These are phyloP conservation scores for Morone saxatilis DNA, from an alignment of 2,113 vertebrate genomes.

Conservation along the genomic window DNA sequence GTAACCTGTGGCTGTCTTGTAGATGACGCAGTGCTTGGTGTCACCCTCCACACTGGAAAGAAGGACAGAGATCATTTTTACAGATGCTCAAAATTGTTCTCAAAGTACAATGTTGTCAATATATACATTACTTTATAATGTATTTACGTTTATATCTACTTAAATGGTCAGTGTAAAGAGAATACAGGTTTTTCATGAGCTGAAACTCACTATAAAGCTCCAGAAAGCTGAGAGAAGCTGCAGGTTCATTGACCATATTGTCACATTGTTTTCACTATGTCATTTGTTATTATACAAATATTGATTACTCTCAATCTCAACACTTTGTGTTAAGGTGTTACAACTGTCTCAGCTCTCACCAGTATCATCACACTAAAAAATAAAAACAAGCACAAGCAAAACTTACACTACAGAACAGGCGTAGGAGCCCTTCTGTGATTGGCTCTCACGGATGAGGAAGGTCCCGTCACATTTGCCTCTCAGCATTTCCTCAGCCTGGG, in stretches of 20 bases:
- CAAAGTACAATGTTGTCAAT: neutral
- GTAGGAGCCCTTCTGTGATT: slow-evolving; percentile 94
- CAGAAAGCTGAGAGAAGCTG: neutral
- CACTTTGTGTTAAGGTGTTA: no score
- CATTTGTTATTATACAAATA: neutral
- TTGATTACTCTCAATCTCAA: no score
- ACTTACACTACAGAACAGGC: slow-evolving; percentile 98
- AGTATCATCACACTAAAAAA: neutral
- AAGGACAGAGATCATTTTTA: slow-evolving; percentile 18
- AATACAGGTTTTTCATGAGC: no score
- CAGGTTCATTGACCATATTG: neutral
- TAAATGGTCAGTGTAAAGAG: no score
- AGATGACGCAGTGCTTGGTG: slow-evolving; percentile 94
- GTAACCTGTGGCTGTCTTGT: slow-evolving; percentile 90
- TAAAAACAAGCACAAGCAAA: slow-evolving; percentile 12
- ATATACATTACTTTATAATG: neutral
- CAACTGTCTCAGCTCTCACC: no score
- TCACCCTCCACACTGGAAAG: slow-evolving; percentile 89
- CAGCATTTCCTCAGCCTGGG: slow-evolving; percentile 93
- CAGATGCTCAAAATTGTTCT: neutral
- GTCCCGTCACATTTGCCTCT: slow-evolving; percentile 95
- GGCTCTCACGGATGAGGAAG: slow-evolving; percentile 98
- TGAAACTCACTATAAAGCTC: neutral
- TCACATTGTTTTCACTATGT: neutral
- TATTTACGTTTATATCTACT: neutral